Percentiles rank a stretch among this genome's conserved stretches.
Evolutionary conservation across 1,140 invertebrate species (phyloP).

Genomic region (Phenacoccus solenopsis): DNA sequence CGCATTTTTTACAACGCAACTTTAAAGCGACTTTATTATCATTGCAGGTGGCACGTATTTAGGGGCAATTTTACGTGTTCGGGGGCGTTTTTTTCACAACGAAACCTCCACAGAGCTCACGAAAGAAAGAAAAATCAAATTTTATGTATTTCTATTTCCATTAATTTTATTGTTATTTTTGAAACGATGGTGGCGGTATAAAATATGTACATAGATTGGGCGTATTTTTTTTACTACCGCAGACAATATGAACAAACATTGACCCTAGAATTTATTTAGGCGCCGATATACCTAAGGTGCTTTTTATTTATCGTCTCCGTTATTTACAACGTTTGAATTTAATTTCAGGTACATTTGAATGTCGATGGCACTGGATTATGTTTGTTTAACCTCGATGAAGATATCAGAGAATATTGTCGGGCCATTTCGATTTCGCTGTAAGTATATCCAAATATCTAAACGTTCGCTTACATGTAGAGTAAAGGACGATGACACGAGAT

Average conservation of each 20-base stretch:
- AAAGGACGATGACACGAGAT: not conserved
- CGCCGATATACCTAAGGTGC: too few relatives aligned
- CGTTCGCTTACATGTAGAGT: too few relatives aligned
- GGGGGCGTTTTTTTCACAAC: too few relatives aligned
- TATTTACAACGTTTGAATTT: too few relatives aligned
- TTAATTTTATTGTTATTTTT: not conserved
- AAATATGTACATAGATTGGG: not conserved
- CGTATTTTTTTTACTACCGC: too few relatives aligned
- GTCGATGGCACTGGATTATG: not conserved
- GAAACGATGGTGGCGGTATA: too few relatives aligned
- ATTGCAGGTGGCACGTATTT: not conserved
- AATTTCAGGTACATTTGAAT: slow-evolving; percentile 5
- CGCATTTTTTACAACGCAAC: not conserved
- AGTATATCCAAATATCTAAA: too few relatives aligned
- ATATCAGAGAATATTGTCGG: not conserved
- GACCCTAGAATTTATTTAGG: too few relatives aligned
- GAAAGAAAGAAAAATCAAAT: not conserved
- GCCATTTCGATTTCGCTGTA: not conserved
- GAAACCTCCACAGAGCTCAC: not conserved
- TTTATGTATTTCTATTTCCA: not conserved
- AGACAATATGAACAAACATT: too few relatives aligned
- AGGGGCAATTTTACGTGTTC: not conserved
- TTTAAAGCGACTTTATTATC: not conserved
- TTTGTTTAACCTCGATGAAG: not conserved
- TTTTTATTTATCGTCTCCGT: too few relatives aligned